phyloP scores from a whole-genome alignment of 2,113 vertebrate species.

The Neomonachus schauinslandi region DNA sequence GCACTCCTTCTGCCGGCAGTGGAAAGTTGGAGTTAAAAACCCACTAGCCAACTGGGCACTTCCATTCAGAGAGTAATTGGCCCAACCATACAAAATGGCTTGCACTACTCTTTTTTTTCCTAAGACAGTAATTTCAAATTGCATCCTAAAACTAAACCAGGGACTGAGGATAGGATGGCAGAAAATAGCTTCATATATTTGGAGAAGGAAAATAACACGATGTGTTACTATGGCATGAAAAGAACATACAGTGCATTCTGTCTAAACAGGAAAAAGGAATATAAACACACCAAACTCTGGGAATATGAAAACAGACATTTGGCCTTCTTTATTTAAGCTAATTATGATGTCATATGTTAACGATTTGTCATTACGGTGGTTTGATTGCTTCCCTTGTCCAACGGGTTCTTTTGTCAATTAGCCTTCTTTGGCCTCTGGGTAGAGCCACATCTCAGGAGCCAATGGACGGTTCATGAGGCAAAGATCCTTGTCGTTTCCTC shows the following conservation, averaged over 20 bases:
- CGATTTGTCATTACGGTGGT: neutral
- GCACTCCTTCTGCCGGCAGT: neutral
- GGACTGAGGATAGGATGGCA: neutral
- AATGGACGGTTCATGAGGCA: slow-evolving; percentile 83
- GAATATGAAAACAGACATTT: neutral
- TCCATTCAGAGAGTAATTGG: neutral
- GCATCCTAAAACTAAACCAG: neutral
- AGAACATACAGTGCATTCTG: neutral
- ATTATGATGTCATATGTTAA: neutral
- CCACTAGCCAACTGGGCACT: accelerated
- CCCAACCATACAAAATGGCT: neutral
- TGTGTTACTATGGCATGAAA: neutral
- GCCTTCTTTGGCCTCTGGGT: slow-evolving; percentile 81
- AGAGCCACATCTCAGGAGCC: neutral
- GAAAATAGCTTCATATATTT: neutral
- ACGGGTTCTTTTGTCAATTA: slow-evolving; percentile 82
- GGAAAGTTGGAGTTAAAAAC: neutral
- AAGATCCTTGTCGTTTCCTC: slow-evolving; percentile 83
- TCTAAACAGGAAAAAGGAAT: neutral
- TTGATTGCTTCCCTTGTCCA: slow-evolving; percentile 65
- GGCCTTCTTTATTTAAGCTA: neutral
- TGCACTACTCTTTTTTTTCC: neutral
- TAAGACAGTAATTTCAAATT: neutral
- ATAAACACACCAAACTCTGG: neutral
- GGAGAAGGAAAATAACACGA: neutral